Conservation (phyloP, 2,797 vertebrate genomes). For the Anguilla megastoma region DNA sequence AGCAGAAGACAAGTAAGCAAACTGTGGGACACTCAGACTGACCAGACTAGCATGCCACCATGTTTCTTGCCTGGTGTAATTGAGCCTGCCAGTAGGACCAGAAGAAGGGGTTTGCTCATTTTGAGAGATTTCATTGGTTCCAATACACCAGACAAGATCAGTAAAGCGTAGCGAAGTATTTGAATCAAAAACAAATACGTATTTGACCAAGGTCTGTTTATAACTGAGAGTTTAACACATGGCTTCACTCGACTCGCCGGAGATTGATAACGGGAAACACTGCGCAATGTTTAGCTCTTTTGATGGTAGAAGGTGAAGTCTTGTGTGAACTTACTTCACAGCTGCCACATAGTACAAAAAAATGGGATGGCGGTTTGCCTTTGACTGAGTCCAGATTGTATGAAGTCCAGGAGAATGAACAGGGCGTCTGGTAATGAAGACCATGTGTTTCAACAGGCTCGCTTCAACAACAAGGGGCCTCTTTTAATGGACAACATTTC, state of each 20-base stretch:
- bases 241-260: not conserved
- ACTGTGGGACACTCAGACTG: not conserved
- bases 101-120: too few species aligned
- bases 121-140: too few species aligned
- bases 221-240: not conserved
- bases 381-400: not conserved
- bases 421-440: not conserved
- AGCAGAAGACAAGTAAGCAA: not conserved
- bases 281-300: not conserved
- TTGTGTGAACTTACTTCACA: not conserved
- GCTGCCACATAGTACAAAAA: not conserved
- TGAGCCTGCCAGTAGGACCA: too few species aligned
- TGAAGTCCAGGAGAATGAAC: not conserved
- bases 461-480: not conserved
- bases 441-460: not conserved
- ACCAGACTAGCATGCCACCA: not conserved
- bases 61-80: not conserved
- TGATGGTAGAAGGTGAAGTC: not conserved
- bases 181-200: too few species aligned
- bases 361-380: not conserved
- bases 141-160: too few species aligned
- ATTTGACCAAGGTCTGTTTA: not conserved
- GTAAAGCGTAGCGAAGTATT: too few species aligned
- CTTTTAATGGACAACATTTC: conserved; percentile 40
- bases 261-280: not conserved